Percentiles rank a stretch among this genome's conserved stretches.
Evolutionary conservation across 2,113 vertebrate genomes (phyloP).

Genomic region (Poecilia latipinna): DNA sequence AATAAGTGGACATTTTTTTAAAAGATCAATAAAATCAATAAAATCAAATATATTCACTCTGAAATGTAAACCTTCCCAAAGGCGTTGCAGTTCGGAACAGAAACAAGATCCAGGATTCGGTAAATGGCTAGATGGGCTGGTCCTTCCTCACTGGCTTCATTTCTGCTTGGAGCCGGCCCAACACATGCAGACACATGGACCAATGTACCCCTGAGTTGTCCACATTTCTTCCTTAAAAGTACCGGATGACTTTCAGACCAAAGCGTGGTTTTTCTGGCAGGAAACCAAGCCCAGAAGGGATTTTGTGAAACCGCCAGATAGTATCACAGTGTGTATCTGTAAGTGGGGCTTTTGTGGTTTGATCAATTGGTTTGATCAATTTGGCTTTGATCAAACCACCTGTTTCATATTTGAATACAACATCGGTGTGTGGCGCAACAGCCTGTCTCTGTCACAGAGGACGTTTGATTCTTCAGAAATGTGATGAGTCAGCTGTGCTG

Average conservation of each 20-base stretch:
- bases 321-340: not conserved
- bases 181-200: not conserved
- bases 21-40: too few relatives aligned
- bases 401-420: slow-evolving; percentile 3
- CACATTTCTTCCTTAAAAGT: not conserved
- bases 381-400: slow-evolving; percentile 11
- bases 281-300: not conserved
- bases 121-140: not conserved
- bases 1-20: too few relatives aligned
- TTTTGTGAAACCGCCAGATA: not conserved
- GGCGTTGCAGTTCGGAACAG: too few relatives aligned
- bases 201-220: not conserved
- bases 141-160: not conserved
- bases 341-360: not conserved
- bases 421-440: slow-evolving; percentile 4
- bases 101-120: not conserved
- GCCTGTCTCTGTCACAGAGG: not conserved
- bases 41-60: too few relatives aligned
- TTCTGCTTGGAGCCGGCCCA: too few relatives aligned
- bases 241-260: not conserved
- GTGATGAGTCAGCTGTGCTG: not conserved
- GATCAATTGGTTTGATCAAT: not conserved
- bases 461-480: not conserved
- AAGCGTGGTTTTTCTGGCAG: not conserved
- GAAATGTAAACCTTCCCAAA: too few relatives aligned